phyloP scores from a whole-genome alignment of 2,113 vertebrate genomes.

The Cyanocitta stelleri region DNA sequence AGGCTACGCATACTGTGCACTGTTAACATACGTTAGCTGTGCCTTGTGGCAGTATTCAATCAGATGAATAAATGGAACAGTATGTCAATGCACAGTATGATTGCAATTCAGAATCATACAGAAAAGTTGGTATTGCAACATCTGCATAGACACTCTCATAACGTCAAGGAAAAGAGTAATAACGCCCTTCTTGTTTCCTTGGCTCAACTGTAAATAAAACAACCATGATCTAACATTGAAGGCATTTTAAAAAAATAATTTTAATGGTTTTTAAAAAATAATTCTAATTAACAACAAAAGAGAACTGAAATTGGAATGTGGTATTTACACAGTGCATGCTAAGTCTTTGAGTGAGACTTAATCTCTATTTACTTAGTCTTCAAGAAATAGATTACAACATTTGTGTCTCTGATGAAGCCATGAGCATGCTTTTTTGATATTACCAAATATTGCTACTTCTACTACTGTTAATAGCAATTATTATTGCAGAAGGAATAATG shows the following conservation, averaged over 20 bases:
- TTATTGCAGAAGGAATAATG: not conserved
- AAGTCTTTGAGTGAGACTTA: not conserved
- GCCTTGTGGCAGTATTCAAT: conserved; percentile 54
- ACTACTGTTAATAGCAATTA: not conserved
- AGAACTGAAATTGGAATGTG: not conserved
- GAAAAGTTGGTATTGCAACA: conserved; percentile 64
- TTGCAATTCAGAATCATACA: conserved; percentile 27
- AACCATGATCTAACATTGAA: not conserved
- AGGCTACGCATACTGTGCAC: conserved; percentile 8
- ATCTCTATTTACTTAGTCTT: conserved; percentile 19
- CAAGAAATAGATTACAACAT: not conserved
- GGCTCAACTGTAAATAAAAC: not conserved
- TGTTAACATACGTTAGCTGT: conserved; percentile 29
- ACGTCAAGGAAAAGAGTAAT: conserved; percentile 43
- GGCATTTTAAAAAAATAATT: not conserved
- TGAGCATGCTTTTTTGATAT: not conserved
- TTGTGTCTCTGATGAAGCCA: not conserved
- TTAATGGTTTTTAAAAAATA: not conserved
- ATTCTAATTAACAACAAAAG: not conserved
- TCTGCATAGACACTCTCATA: conserved; percentile 48
- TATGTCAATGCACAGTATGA: conserved; percentile 50
- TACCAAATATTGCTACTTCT: not conserved
- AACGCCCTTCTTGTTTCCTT: not conserved
- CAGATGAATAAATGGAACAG: conserved; percentile 59
- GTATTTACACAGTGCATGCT: not conserved